Evolutionary conservation across 2,888 invertebrate genomes (phyloP), one percentile per base, ranked within the genome.

Genomic region (Cosmorhoe ocellata): DNA sequence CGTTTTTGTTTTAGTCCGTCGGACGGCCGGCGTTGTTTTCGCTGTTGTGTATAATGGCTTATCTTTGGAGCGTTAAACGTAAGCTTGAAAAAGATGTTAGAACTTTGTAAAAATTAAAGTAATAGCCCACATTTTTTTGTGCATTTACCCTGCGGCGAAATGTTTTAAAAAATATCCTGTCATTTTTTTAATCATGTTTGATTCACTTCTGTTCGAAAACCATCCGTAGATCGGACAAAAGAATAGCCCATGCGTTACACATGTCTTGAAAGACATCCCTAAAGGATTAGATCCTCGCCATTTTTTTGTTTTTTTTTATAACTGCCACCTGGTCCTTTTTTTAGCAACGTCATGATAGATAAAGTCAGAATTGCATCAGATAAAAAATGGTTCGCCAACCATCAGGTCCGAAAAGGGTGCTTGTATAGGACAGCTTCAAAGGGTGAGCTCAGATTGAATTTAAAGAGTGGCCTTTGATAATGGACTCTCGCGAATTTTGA

Each of bases 241-340:
- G 70, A 61, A 51, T 66, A 69, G 74, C 61, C 79, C 76, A 79
- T 71, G 79, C 76, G 76, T 79, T 79, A 81, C 82, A 82, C 77
- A 84, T 81, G 84, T 81, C 78, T 79, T 59, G 28, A 34, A 47
- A 63, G 62, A 66, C 64, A 66, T 66, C 59, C 67, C 67, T 58
- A 79, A 78, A 81, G 81, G 80, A 81, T 81, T 81, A 79, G 56
- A 68, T 63, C 67, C 53, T 59, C 18, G 56, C 58, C n/a, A 54
- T 51, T 61, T 59, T 59, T 60, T 53, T 52, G 24, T 18, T 58
- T 40, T 62, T 43, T 53, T 56, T 57, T 55, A 51, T 74, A 70
- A 34, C n/a, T 58, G 63, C 60, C 86, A 87, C 84, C 87, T 85
- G 87, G 87, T 74, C 67, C 66, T 69, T 61, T 84, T 52, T 86